phyloP scores from a whole-genome alignment of 2,888 invertebrate genomes.

The Endomychus coccineus region DNA sequence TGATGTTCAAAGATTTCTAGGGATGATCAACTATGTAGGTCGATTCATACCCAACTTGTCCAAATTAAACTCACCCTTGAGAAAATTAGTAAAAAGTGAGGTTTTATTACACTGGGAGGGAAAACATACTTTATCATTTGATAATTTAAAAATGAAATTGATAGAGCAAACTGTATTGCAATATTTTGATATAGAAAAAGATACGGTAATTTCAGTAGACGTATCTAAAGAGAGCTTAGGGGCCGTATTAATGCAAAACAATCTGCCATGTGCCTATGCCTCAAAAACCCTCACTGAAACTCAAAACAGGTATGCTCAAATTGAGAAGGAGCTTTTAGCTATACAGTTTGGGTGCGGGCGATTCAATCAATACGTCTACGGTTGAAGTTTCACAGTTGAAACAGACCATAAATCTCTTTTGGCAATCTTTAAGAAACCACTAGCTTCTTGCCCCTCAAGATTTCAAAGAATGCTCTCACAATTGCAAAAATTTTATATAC shows the following conservation, averaged over 20 bases:
- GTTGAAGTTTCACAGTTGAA: slow-evolving; percentile 8
- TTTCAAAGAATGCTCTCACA: no score
- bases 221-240: slow-evolving; percentile 17
- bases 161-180: slow-evolving; percentile 2
- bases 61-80: background rate
- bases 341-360: slow-evolving; percentile 22
- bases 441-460: no score
- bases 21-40: slow-evolving; percentile 1
- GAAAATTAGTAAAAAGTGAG: slow-evolving; percentile 1
- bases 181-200: slow-evolving; percentile 1
- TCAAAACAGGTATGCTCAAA: slow-evolving; percentile 33
- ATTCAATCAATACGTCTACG: slow-evolving; percentile 1
- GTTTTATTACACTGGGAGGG: background rate
- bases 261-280: no score
- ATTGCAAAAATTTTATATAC: no score
- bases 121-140: slow-evolving; percentile 9
- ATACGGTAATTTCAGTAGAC: background rate
- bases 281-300: no score
- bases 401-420: background rate
- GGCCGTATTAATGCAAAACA: slow-evolving; percentile 24
- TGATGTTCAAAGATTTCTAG: slow-evolving; percentile 3
- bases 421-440: no score
- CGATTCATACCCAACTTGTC: slow-evolving; percentile 2
- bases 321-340: slow-evolving; percentile 36
- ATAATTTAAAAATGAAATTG: slow-evolving; percentile 16